Conservation (phyloP, 2,888 invertebrate species). For the Halocaridina rubra region DNA sequence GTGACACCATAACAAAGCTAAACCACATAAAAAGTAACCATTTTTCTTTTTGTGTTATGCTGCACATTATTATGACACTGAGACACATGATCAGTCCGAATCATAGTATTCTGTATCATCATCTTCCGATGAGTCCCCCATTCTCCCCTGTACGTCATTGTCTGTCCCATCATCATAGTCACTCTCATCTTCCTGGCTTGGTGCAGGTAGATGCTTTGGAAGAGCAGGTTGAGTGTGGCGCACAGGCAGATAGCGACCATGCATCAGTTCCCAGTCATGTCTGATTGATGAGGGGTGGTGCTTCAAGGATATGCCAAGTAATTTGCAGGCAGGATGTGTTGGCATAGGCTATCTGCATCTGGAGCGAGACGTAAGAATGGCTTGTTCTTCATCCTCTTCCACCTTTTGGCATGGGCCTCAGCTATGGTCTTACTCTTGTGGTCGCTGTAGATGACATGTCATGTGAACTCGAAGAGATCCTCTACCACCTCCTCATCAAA, state of each 20-base stretch:
- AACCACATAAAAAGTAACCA: no score
- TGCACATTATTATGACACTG: neutral
- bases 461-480: no score
- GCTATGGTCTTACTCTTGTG: no score
- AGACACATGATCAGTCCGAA: neutral
- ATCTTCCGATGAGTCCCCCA: neutral
- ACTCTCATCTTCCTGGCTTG: neutral
- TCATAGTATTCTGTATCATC: neutral
- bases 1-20: no score
- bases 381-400: neutral
- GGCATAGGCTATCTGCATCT: neutral
- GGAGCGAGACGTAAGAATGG: neutral
- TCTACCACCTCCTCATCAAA: no score
- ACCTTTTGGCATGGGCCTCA: neutral
- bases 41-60: no score
- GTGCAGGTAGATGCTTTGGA: neutral
- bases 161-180: neutral
- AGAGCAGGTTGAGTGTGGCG: neutral
- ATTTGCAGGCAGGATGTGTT: neutral
- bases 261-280: neutral
- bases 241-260: neutral
- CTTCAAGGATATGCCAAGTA: neutral
- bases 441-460: no score
- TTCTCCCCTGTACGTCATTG: neutral
- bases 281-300: neutral